Conservation (phyloP, 2,113 vertebrate genomes). For the Haemorhous mexicanus region DNA sequence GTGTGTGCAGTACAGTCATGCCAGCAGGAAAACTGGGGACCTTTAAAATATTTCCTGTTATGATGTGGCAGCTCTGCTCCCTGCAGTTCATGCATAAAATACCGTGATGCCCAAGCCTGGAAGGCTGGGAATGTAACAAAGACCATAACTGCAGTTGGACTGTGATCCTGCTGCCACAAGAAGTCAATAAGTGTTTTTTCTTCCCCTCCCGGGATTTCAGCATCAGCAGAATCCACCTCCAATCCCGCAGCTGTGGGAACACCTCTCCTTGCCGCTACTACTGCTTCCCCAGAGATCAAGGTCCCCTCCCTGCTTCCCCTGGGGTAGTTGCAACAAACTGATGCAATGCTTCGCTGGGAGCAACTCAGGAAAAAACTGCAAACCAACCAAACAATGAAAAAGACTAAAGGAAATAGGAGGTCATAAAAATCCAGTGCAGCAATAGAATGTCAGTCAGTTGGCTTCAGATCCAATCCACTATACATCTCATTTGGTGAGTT, state of each 20-base stretch:
- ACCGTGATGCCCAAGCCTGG: neutral
- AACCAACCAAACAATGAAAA: neutral
- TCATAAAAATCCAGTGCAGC: neutral
- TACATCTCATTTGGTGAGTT: neutral
- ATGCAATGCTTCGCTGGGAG: neutral
- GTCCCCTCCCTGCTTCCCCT: neutral
- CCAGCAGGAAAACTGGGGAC: neutral
- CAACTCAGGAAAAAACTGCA: neutral
- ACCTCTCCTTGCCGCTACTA: neutral
- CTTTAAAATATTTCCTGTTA: neutral
- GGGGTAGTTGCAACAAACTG: neutral
- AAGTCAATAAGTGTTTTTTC: fast-evolving
- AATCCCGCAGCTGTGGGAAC: neutral
- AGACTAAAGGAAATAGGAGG: neutral
- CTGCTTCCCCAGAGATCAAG: neutral
- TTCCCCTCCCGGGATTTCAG: neutral
- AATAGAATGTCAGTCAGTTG: neutral
- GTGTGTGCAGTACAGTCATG: neutral
- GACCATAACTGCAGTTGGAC: fast-evolving
- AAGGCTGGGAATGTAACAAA: neutral
- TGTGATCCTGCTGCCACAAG: neutral
- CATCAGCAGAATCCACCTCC: neutral
- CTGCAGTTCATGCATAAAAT: neutral
- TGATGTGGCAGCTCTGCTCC: neutral
- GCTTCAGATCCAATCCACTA: neutral